phyloP scores from a whole-genome alignment of 2,797 vertebrate species.

The Hephaestus fuliginosus region DNA sequence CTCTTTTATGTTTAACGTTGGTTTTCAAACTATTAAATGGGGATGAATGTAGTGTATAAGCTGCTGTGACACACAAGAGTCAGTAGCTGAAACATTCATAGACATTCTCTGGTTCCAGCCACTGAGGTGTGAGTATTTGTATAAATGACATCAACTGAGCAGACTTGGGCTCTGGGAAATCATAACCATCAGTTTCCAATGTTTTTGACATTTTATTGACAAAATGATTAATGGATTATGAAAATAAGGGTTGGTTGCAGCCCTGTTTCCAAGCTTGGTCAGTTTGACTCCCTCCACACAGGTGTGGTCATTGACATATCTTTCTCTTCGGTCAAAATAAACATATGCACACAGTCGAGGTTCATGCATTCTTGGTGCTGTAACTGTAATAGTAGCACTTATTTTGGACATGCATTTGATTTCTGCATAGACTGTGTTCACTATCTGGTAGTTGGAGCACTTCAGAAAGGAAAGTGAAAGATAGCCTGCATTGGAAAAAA shows the following conservation, averaged over 20 bases:
- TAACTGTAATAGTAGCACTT: not conserved
- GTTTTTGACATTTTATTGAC: not conserved
- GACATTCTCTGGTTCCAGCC: not conserved
- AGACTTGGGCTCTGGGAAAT: not conserved
- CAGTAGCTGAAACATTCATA: not conserved
- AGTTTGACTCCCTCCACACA: not conserved
- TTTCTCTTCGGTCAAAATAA: not conserved
- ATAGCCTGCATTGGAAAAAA: too few species aligned
- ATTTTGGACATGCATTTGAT: conserved; percentile 9
- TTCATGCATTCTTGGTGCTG: too few species aligned
- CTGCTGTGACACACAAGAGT: not conserved
- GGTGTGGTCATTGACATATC: not conserved
- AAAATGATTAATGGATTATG: not conserved
- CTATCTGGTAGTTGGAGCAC: not conserved
- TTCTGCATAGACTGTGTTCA: not conserved
- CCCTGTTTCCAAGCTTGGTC: not conserved
- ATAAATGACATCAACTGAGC: not conserved
- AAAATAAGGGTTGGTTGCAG: not conserved
- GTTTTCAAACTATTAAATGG: not conserved
- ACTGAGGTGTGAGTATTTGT: not conserved
- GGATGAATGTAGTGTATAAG: not conserved
- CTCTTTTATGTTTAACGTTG: not conserved
- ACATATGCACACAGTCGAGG: not conserved
- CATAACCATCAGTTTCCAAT: not conserved
- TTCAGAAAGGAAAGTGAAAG: conserved; percentile 29